Evolutionary conservation across 2,888 invertebrate genomes (phyloP).

Genomic region (Ornithoptera priamus): DNA sequence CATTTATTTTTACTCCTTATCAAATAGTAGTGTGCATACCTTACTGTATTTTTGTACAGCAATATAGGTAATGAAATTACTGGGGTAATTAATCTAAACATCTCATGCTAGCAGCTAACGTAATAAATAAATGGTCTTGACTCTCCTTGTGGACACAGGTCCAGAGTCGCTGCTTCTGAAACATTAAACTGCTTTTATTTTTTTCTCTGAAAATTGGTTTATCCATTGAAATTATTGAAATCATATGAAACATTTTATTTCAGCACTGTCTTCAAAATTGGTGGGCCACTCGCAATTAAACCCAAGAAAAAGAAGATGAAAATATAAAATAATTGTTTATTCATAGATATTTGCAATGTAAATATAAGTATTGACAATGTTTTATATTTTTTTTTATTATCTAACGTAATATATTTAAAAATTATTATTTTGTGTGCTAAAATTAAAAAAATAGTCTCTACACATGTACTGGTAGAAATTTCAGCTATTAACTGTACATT

Average conservation of each 20-base stretch:
- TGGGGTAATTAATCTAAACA: too few relatives aligned
- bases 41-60: neutral
- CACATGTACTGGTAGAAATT: neutral
- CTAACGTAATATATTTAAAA: neutral
- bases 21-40: neutral
- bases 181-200: too few relatives aligned
- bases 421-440: too few relatives aligned
- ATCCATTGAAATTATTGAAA: too few relatives aligned
- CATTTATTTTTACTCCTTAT: neutral
- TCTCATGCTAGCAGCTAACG: too few relatives aligned
- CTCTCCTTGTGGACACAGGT: too few relatives aligned
- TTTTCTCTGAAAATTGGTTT: too few relatives aligned
- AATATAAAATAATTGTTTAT: constrained; percentile 1
- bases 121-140: too few relatives aligned
- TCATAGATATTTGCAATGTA: constrained; percentile 12
- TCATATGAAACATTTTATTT: constrained; percentile 49
- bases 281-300: constrained; percentile 88
- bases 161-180: too few relatives aligned
- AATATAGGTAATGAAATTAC: too few relatives aligned
- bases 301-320: constrained; percentile 89
- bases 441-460: neutral
- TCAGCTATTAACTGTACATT: neutral
- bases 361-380: neutral
- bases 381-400: neutral
- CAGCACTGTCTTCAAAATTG: constrained; percentile 94